phyloP scores from a whole-genome alignment of 2,797 vertebrate species.

The Carduelis carduelis region DNA sequence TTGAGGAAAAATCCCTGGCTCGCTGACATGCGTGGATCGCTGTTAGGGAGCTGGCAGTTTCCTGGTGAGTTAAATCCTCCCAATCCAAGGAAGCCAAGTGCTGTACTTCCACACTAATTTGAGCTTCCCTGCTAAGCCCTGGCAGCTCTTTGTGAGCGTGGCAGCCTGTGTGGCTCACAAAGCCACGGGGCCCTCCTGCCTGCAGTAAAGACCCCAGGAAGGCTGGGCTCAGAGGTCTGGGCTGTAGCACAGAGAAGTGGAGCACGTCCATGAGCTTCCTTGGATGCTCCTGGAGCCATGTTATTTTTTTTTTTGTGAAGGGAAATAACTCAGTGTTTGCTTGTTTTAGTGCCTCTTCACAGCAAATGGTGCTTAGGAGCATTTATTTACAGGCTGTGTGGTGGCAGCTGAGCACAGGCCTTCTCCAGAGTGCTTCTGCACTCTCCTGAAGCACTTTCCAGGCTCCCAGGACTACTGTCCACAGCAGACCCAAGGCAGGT shows the following conservation, averaged over 20 bases:
- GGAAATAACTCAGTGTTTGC: not conserved
- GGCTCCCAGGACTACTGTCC: fast-evolving
- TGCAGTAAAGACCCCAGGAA: not conserved
- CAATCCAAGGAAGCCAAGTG: not conserved
- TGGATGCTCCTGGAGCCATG: not conserved
- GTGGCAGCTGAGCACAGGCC: not conserved
- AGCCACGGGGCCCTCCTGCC: not conserved
- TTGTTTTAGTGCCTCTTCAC: not conserved
- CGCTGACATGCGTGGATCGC: not conserved
- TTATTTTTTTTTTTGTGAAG: not conserved
- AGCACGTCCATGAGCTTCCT: fast-evolving
- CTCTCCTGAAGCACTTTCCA: not conserved
- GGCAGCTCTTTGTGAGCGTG: not conserved
- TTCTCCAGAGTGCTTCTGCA: not conserved
- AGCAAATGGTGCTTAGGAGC: not conserved
- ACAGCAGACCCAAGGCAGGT: not conserved
- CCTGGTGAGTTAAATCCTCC: not conserved
- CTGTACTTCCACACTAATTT: slow-evolving; percentile 7
- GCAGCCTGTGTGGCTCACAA: slow-evolving; percentile 23
- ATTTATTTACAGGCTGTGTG: not conserved
- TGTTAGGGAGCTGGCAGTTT: not conserved
- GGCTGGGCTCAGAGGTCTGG: not conserved
- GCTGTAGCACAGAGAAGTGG: not conserved
- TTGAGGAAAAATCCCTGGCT: not conserved
- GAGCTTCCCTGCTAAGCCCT: slow-evolving; percentile 44